phyloP scores from a whole-genome alignment of 2,113 vertebrate species.

The Saguinus imperator region DNA sequence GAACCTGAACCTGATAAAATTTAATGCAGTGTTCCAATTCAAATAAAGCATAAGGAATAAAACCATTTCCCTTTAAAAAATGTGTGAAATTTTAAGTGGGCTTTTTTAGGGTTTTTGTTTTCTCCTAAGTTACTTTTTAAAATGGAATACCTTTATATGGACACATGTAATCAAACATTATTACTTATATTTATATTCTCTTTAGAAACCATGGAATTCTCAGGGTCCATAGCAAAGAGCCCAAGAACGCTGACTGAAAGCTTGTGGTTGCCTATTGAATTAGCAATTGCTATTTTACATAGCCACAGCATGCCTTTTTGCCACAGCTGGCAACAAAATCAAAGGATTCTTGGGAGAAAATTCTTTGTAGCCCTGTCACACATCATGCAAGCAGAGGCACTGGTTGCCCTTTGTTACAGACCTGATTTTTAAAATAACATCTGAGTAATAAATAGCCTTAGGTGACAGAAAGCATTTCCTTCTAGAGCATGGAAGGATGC shows the following conservation, averaged over 20 bases:
- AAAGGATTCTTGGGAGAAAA: not conserved
- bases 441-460: not conserved
- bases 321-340: not conserved
- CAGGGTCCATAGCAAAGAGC: not conserved
- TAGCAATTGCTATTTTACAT: not conserved
- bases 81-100: not conserved
- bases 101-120: too few species aligned
- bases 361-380: not conserved
- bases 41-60: constrained; percentile 32
- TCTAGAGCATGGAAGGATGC: not conserved
- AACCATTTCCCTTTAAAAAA: constrained; percentile 38
- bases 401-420: not conserved
- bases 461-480: not conserved
- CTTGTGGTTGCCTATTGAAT: not conserved
- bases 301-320: not conserved
- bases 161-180: not conserved
- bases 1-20: constrained; percentile 46
- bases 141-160: not conserved
- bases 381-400: not conserved
- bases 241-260: not conserved
- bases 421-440: not conserved
- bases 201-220: not conserved
- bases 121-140: not conserved
- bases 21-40: constrained; percentile 33
- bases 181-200: constrained; percentile 7